A percentile compares a stretch with the other conserved stretches of the same genome.
phyloP scores from a whole-genome alignment of 1,140 invertebrate species.

The Brachionus calyciflorus region DNA sequence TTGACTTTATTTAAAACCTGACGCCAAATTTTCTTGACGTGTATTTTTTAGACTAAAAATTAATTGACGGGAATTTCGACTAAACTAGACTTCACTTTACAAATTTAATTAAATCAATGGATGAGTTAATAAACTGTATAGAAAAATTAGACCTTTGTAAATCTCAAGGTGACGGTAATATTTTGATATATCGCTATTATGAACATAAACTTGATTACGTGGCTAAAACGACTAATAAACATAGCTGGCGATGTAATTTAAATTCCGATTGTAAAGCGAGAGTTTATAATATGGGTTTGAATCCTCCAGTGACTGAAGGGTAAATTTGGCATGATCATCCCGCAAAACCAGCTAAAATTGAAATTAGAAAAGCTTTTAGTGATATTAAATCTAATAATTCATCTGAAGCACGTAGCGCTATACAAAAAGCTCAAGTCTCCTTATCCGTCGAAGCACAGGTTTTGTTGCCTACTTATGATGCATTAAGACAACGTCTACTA shows the following conservation, averaged over 20 bases:
- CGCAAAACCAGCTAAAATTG: neutral
- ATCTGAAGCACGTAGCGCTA: neutral
- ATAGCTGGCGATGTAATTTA: neutral
- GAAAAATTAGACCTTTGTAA: neutral
- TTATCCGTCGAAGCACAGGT: neutral
- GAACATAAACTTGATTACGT: slow-evolving; percentile 2
- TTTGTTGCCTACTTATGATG: neutral
- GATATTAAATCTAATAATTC: neutral
- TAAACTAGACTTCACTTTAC: neutral
- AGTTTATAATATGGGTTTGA: neutral
- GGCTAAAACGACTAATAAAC: neutral
- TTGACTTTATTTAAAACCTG: too few relatives aligned
- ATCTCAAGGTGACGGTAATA: neutral
- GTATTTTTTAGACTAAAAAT: neutral
- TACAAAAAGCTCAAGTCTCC: neutral
- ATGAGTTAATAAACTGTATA: neutral
- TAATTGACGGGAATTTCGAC: neutral
- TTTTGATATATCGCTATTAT: neutral
- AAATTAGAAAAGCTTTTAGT: neutral
- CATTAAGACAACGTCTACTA: neutral
- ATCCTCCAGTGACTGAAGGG: neutral
- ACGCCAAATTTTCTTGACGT: too few relatives aligned
- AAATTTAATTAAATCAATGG: neutral
- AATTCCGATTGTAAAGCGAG: neutral
- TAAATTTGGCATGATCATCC: slow-evolving; percentile 6